Percentiles rank a stretch among this genome's conserved stretches.
Conservation (phyloP, 37 sponge, comb jelly and placozoan genomes). For the Mnemiopsis leidyi region DNA sequence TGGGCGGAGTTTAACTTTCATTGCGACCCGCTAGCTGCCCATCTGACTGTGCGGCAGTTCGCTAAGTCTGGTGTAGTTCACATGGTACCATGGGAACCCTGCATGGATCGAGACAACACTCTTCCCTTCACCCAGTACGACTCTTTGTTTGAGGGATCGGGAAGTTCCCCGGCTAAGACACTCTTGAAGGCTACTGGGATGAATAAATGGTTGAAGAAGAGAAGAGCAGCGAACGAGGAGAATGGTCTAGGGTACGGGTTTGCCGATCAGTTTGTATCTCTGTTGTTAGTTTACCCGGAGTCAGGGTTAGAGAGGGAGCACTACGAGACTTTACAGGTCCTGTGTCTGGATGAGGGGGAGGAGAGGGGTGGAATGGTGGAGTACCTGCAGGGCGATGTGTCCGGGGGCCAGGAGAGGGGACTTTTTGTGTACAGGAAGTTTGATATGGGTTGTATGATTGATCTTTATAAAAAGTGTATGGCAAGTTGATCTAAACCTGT, state of each 20-base stretch:
- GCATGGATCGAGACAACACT: not conserved
- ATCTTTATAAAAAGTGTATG: not conserved
- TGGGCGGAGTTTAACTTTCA: slow-evolving; percentile 38
- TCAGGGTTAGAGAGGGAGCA: not conserved
- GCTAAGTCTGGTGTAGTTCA: not conserved
- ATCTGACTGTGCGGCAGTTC: not conserved
- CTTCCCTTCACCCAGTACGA: not conserved
- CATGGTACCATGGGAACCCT: slow-evolving; percentile 29
- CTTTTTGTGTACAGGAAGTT: not conserved
- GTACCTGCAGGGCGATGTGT: not conserved
- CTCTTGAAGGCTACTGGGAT: not conserved
- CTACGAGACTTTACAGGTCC: not conserved
- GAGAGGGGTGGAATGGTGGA: not conserved
- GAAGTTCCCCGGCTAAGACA: not conserved
- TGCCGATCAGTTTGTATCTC: not conserved
- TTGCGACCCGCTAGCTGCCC: not conserved
- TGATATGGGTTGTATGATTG: slow-evolving; percentile 25
- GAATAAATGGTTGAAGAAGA: not conserved
- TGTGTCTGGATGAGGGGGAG: not conserved
- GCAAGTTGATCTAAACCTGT: not conserved
- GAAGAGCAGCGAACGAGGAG: not conserved
- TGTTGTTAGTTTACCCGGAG: not conserved
- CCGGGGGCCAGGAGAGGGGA: not conserved
- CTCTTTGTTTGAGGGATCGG: not conserved
- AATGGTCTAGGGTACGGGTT: not conserved